A percentile compares a stretch with the other conserved stretches of the same genome.
Conservation (phyloP, 2,797 vertebrate species). For the Eulemur rubriventer region DNA sequence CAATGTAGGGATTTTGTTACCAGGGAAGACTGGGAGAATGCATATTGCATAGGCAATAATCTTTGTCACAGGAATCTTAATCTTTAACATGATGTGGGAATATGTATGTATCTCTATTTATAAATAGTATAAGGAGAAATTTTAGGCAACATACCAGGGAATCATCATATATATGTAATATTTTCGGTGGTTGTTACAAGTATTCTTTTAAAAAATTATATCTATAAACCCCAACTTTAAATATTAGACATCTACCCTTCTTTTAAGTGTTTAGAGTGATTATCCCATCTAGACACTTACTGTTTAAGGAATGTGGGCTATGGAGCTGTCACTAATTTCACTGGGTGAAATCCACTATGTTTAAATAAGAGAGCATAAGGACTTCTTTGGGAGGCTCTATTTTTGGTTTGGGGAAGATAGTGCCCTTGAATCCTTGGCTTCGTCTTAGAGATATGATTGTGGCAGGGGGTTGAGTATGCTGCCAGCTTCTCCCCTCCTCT, state of each 20-base stretch:
- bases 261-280: neutral
- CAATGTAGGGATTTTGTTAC: neutral
- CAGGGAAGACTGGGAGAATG: neutral
- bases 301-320: neutral
- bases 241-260: neutral
- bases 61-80: neutral
- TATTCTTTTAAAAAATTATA: neutral
- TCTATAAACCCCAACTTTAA: slow-evolving; percentile 35
- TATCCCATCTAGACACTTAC: neutral
- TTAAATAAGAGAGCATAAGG: neutral
- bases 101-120: too few species aligned
- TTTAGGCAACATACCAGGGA: neutral
- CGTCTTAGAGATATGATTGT: neutral
- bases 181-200: neutral
- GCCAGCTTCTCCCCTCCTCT: neutral
- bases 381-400: neutral
- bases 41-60: neutral
- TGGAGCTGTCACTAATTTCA: neutral
- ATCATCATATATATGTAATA: neutral
- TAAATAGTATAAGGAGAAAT: neutral
- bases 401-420: neutral
- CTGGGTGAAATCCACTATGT: neutral
- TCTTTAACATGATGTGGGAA: neutral
- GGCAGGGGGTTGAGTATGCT: too few species aligned
- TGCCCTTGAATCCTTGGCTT: neutral